These are phyloP conservation scores for Tiphia femorata DNA, from an alignment of 2,888 invertebrate genomes.

Conservation along the genomic window DNA sequence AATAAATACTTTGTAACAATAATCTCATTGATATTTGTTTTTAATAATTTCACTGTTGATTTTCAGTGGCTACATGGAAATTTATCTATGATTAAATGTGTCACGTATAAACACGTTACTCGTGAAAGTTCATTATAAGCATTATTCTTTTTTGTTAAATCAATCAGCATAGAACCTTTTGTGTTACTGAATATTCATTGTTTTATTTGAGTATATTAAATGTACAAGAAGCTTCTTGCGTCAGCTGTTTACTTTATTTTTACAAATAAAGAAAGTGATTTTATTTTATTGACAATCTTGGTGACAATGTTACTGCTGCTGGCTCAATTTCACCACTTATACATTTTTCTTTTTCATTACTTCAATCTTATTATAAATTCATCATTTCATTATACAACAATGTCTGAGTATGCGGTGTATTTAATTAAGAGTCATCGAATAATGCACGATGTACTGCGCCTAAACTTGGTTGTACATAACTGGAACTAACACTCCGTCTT, in stretches of 20 bases:
- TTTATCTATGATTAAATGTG: background rate
- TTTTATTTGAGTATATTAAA: slow-evolving; percentile 43
- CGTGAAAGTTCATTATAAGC: too few species aligned
- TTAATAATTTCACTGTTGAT: too few species aligned
- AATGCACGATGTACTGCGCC: slow-evolving; percentile 65
- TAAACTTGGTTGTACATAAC: slow-evolving; percentile 64
- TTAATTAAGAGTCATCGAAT: slow-evolving; percentile 58
- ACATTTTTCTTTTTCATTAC: background rate
- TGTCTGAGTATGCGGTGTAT: too few species aligned
- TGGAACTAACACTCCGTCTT: slow-evolving; percentile 59
- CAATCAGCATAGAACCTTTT: too few species aligned
- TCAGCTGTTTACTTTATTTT: slow-evolving; percentile 14
- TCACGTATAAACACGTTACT: too few species aligned
- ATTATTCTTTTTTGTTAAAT: too few species aligned
- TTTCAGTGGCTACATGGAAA: too few species aligned
- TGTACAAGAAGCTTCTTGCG: slow-evolving; percentile 37
- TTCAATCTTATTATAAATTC: slow-evolving; percentile 12
- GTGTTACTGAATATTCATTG: background rate
- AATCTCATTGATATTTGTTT: too few species aligned
- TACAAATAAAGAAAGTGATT: background rate
- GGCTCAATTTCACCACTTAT: slow-evolving; percentile 1
- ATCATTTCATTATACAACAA: slow-evolving; percentile 19
- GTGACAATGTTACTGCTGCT: background rate
- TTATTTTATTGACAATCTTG: slow-evolving; percentile 13
- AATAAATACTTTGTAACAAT: slow-evolving; percentile 55